A percentile compares a stretch with the other conserved stretches of the same genome.
These are phyloP conservation scores for Heliothis peltigera DNA, from an alignment of 2,888 invertebrate genomes.

Conservation along the genomic window DNA sequence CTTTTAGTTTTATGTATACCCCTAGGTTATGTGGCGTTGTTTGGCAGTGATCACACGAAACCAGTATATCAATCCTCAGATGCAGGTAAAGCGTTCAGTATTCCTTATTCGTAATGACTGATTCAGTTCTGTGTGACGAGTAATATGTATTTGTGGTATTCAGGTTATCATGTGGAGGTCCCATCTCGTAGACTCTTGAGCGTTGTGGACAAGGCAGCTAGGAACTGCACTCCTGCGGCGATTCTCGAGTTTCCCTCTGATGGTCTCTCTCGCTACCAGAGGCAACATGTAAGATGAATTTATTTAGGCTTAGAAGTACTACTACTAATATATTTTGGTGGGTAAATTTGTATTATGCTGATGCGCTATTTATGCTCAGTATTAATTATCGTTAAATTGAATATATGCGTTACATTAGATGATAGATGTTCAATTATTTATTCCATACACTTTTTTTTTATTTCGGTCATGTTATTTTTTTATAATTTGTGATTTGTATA, in stretches of 20 bases:
- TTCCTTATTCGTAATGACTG: not conserved
- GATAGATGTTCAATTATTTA: too few relatives aligned
- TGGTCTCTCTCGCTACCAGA: conserved; percentile 92
- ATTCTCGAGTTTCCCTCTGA: conserved; percentile 95
- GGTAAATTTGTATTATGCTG: too few relatives aligned
- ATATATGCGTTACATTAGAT: too few relatives aligned
- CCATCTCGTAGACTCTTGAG: conserved; percentile 73
- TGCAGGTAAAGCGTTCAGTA: conserved; percentile 63
- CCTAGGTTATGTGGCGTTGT: conserved; percentile 69
- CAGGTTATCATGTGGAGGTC: conserved; percentile 50
- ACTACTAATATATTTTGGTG: too few relatives aligned
- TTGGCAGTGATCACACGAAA: conserved; percentile 39
- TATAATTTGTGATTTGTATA: too few relatives aligned
- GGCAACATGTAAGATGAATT: conserved; percentile 85
- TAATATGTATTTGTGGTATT: conserved; percentile 24
- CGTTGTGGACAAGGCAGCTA: conserved; percentile 62
- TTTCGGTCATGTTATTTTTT: too few relatives aligned
- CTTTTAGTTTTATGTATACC: conserved; percentile 79
- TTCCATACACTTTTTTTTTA: too few relatives aligned
- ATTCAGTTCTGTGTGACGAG: not conserved
- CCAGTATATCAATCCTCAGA: conserved; percentile 21
- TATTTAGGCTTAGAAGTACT: too few relatives aligned
- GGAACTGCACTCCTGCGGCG: conserved; percentile 93
- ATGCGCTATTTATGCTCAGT: too few relatives aligned
- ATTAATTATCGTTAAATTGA: too few relatives aligned